phyloP scores from a whole-genome alignment of 2,113 vertebrate species.

The Bubalus kerabau region DNA sequence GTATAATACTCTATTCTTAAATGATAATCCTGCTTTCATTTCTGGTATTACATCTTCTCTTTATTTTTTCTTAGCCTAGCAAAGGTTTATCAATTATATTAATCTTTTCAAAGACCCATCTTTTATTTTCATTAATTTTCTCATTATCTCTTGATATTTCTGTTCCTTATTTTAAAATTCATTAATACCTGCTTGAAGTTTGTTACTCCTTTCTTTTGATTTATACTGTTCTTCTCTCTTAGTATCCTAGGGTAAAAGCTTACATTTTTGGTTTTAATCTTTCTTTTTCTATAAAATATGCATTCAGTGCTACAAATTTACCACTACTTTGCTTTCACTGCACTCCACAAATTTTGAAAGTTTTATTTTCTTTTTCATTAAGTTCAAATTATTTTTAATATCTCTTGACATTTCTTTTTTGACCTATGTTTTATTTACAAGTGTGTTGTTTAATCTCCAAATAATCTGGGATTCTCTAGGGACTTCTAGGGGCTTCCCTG shows the following conservation, averaged over 20 bases:
- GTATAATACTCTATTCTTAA: neutral
- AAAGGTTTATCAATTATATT: neutral
- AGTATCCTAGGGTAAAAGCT: neutral
- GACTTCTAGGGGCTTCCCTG: neutral
- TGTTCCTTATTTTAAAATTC: neutral
- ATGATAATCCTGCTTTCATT: neutral
- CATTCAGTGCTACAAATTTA: neutral
- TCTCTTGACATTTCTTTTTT: neutral
- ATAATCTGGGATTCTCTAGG: neutral
- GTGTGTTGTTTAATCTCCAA: neutral
- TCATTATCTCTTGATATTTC: neutral
- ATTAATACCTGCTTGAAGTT: neutral
- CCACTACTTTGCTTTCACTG: neutral
- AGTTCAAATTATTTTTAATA: neutral
- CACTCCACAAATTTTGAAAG: neutral
- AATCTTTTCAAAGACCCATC: neutral
- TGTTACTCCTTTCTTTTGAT: neutral
- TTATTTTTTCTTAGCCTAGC: neutral
- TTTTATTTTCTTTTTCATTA: neutral
- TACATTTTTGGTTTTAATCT: neutral
- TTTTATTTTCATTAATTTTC: neutral
- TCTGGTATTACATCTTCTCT: neutral
- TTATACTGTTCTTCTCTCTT: neutral
- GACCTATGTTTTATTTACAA: neutral
- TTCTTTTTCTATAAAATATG: neutral